These are phyloP conservation scores for Mesoligia furuncula DNA, from an alignment of 2,888 invertebrate species.

Conservation along the genomic window DNA sequence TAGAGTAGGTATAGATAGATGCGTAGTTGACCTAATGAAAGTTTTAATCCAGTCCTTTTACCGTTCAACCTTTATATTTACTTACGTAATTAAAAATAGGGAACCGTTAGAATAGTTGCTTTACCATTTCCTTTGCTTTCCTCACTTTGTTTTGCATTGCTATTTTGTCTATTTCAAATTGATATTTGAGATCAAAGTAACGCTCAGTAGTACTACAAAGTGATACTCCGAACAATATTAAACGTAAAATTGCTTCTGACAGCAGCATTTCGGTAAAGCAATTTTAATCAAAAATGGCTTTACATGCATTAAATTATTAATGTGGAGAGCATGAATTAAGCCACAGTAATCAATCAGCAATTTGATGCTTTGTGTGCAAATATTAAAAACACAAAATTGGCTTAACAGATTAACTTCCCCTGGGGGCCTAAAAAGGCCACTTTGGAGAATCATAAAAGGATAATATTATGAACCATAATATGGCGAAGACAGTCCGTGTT, in stretches of 20 bases:
- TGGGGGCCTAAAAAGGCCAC: too few relatives aligned
- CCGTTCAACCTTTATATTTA: not conserved
- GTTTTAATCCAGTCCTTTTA: not conserved
- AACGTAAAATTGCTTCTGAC: conserved; percentile 33
- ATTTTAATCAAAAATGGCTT: conserved; percentile 31
- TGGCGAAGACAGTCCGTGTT: too few relatives aligned
- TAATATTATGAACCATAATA: too few relatives aligned
- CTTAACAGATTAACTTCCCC: not conserved
- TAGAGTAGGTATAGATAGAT: too few relatives aligned
- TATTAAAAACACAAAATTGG: not conserved
- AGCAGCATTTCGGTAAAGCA: conserved; percentile 19
- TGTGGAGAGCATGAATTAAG: conserved; percentile 5
- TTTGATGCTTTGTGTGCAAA: not conserved
- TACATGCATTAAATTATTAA: conserved; percentile 22
- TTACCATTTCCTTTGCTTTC: not conserved
- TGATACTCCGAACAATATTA: conserved; percentile 30
- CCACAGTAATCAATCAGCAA: conserved; percentile 26
- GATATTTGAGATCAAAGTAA: conserved; percentile 16
- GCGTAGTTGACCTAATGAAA: too few relatives aligned
- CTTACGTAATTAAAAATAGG: conserved; percentile 9
- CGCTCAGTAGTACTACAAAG: not conserved
- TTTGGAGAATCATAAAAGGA: too few relatives aligned
- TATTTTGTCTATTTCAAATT: not conserved
- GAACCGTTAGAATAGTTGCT: conserved; percentile 5
- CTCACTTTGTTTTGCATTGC: not conserved